phyloP scores from a whole-genome alignment of 2,888 invertebrate species.

The Ctenicera cuprea region DNA sequence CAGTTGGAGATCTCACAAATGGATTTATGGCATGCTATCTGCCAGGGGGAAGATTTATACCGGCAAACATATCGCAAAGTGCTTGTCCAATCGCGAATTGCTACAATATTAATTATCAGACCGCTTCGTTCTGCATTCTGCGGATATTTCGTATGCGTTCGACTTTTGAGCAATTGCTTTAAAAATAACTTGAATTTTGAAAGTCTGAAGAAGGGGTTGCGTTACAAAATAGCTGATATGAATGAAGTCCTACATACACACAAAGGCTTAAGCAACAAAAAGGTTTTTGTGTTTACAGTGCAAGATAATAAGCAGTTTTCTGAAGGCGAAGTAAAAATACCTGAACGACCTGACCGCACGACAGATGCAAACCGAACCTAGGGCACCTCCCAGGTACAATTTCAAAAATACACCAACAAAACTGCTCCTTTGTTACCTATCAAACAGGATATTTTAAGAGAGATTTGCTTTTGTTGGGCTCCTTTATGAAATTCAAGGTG shows the following conservation, averaged over 20 bases:
- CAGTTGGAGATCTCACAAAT: slow-evolving; percentile 23
- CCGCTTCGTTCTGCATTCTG: neutral
- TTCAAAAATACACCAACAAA: slow-evolving; percentile 49
- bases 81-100: slow-evolving; percentile 21
- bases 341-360: slow-evolving; percentile 50
- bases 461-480: neutral
- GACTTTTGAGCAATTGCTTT: neutral
- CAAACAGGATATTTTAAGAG: slow-evolving; percentile 20
- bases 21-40: slow-evolving; percentile 26
- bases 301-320: slow-evolving; percentile 50
- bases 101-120: slow-evolving; percentile 19
- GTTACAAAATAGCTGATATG: neutral
- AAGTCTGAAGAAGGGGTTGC: neutral
- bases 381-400: slow-evolving; percentile 51
- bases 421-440: slow-evolving; percentile 32
- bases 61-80: slow-evolving; percentile 24
- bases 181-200: neutral
- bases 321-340: slow-evolving; percentile 52
- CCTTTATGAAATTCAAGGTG: slow-evolving; percentile 9
- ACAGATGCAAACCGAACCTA: slow-evolving; percentile 55
- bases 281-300: slow-evolving; percentile 36
- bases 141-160: neutral
- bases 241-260: neutral
- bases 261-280: slow-evolving; percentile 23
- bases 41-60: slow-evolving; percentile 26